Base-by-base conservation (phyloP, 2,888 invertebrate genomes). In the Masnerella sp. region DNA sequence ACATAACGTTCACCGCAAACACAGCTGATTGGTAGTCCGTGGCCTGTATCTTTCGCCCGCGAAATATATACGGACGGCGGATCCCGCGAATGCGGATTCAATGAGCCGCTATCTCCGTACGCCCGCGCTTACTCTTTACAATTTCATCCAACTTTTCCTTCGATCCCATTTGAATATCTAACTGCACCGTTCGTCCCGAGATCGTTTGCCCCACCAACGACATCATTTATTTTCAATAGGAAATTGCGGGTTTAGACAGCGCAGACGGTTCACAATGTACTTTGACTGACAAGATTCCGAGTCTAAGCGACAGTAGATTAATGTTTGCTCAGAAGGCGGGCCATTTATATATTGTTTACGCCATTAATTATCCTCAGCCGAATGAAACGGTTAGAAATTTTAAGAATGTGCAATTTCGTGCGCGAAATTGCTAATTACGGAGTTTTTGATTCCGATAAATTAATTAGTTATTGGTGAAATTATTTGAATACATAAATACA, bases 61-160 rank as follows among this genome's bases (percentile, higher is more conserved):
- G 42, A 32, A 67, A 61, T 47, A 61, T 54, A 42, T 49, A 65
- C n/a, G n/a, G n/a, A 72, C 59, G 43, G 36, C 42, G 25, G n/a
- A 40, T 3, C 38, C 12, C 4, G 59, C 20, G 34, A 15, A 8
- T 18, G 14, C 18, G 59, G 28, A 36, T 45, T 69, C 45, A 52
- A 69, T 47, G 61, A 61, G 61, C 40, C 25, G 17, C 49, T 42
- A 42, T 65, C 51, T 42, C n/a, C 34, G 34, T 59, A 11, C 32
- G 30, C 22, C 17, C 11, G 18, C 14, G 8, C 49, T 43, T 62
- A 70, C 51, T 47, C 49, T 47, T 51, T 70, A 64, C 58, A 71
- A 71, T 64, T 71, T 71, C 45, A 54, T 43, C 54, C 54, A 62
- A 61, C 47, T 73, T 67, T 73, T 61, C 61, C 32, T 49, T 54